Percentiles rank a stretch among this genome's conserved stretches.
These are phyloP conservation scores for Alfaro cultratus DNA, from an alignment of 2,797 vertebrate species.

Conservation along the genomic window DNA sequence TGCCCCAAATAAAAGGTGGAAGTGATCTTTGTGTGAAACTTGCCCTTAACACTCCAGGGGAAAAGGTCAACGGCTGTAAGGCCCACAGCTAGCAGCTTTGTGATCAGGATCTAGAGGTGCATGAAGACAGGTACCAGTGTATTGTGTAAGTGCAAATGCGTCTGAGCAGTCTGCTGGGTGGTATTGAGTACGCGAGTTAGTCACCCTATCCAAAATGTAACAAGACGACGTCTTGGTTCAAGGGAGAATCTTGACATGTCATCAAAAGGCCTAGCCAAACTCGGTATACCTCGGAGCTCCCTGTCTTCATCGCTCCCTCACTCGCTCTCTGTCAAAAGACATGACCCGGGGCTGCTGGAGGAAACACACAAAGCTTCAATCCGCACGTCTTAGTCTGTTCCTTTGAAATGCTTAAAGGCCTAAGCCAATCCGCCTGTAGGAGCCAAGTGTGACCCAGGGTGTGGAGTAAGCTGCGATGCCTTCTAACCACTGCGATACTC, in stretches of 20 bases:
- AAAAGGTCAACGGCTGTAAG: slow-evolving; percentile 31
- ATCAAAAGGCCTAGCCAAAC: slow-evolving; percentile 57
- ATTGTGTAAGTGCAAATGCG: not conserved
- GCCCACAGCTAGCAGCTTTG: slow-evolving; percentile 21
- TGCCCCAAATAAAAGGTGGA: slow-evolving; percentile 52
- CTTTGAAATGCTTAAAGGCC: slow-evolving; percentile 65
- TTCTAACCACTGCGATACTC: slow-evolving; percentile 9
- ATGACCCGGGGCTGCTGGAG: slow-evolving; percentile 52
- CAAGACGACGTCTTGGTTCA: slow-evolving; percentile 57
- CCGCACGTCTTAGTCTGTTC: slow-evolving; percentile 51
- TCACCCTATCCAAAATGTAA: slow-evolving; percentile 57
- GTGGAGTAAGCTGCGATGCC: slow-evolving; percentile 9
- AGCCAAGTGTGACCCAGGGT: slow-evolving; percentile 47
- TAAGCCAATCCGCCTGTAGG: slow-evolving; percentile 42
- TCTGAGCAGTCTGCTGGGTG: slow-evolving; percentile 7
- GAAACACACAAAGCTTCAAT: slow-evolving; percentile 58
- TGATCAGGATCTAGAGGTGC: slow-evolving; percentile 20
- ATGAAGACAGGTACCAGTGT: not conserved
- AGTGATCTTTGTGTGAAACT: slow-evolving; percentile 68
- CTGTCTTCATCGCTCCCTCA: slow-evolving; percentile 39
- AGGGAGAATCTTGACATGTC: slow-evolving; percentile 59
- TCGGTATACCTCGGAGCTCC: slow-evolving; percentile 52
- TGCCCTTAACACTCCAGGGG: slow-evolving; percentile 51
- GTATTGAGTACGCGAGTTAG: slow-evolving; percentile 11
- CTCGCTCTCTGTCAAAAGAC: slow-evolving; percentile 54